Base-by-base conservation (phyloP, 2,797 vertebrate genomes). In the Fundulus diaphanus region DNA sequence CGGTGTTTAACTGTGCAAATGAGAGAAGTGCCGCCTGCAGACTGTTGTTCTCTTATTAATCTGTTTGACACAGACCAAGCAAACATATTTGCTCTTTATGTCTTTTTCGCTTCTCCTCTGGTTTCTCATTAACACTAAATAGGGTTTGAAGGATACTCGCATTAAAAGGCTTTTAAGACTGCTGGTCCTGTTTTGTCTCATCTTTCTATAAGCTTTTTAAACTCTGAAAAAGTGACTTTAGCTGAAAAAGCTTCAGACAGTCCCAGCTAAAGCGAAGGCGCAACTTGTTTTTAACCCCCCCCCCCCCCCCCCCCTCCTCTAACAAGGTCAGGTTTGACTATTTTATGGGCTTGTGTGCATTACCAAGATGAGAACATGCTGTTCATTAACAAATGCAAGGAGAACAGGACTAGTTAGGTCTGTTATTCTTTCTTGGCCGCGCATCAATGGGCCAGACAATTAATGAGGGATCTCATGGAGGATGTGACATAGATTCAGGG, bases 261-360 rank as follows among this genome's bases (percentile, higher is more conserved):
- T 49, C 76, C 48, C 33, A 77, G 70, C 3, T 16, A 76, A 79
- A 70, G 78, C 69, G 76, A 65, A 76, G 72, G 57, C 67, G 37
- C 8, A 27, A 63, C 71, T 57, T 75, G 61, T 75, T 79, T 87
- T 76, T 89, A 37, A 73, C 76, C 79, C 80, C 83, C 73, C 24
- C 66, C 3, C 76, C 79, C 80, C 83, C 73, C 24, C 66, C 3
- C 49, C 70, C 40, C 59, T 52, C 70, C 40, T 54, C 49, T 56
- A 42, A 67, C 33, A 73, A 75, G 77, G 90, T 82, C 73, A 82
- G 40, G 59, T 76, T 72, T 15, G 37, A 77, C 83, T 73, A 56
- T 65, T 87, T 92, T 52, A 82, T 73, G 31, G 46, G 24, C 66
- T 83, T 77, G 72, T 86, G 84, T 86, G 73, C 76, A 79, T 72